Evolutionary conservation across 2,797 vertebrate species (phyloP), one percentile per base, ranked within the genome.

Genomic region (Gastrophryne carolinensis): DNA sequence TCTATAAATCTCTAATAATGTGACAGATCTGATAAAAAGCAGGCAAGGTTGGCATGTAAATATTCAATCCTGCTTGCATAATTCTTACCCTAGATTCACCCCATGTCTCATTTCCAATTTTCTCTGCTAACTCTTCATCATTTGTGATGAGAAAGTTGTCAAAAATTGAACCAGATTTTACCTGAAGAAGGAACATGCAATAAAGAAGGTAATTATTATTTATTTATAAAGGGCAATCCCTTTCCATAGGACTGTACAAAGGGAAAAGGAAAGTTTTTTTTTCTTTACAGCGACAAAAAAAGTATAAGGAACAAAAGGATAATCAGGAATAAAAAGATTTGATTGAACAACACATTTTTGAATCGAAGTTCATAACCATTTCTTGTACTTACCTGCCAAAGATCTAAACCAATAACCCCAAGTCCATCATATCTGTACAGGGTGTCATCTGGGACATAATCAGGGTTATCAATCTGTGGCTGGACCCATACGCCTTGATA

Each of bases 401-500:
- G 82, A 71, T 96, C 96, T 9, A 97, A 87, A 19, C 95, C 95
- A 4, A 96, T 88, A 72, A 94, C 89, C 0, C 95, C 91, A 0
- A 95, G 84, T 82, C 94, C 93, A 78, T 88, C 82, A 54, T 92
- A 98, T 75, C 92, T 92, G 15, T 94, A 92, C 82, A 97, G 89
- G 71, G 89, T 91, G 0, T 87, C 54, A 60, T 94, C 92, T 0
- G 90, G 83, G 0, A 86, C 88, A 78, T 93, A 94, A 73, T 90
- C 87, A 0, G 95, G 90, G 70, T 93, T 94, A 78, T 90, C 90
- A 8, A 91, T 91, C 82, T 95, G 90, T 19, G 93, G 92, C 65
- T 94, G 94, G 30, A 93, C 86, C 95, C 94, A 98, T 71, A 93
- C 84, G 0, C 96, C 94, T 79, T 92, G 92, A 82, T 89, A 95